Evolutionary conservation across 2,113 vertebrate genomes (phyloP), one percentile per base, ranked within the genome.

Genomic region (Argyrosomus japonicus): DNA sequence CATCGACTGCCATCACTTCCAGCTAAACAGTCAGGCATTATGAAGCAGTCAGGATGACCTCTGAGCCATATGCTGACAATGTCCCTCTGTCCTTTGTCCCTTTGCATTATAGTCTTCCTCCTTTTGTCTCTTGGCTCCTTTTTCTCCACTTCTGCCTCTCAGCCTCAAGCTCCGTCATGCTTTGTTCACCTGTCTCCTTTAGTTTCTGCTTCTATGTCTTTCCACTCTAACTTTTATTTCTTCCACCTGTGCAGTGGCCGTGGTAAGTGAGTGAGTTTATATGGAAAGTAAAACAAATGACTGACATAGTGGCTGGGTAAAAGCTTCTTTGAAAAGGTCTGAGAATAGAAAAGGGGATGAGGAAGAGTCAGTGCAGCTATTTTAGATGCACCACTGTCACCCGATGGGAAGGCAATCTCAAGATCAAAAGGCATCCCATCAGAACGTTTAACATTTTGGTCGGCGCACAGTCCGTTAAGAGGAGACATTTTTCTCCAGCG

Each of bases 11-110:
- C 72, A 84, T 88, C 64, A 81, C 90, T 90, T 88, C 83, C 25
- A 84, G 90, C 87, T 84, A 82, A 89, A 87, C 80, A 85, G 89
- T 90, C 89, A 87, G 85, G 80, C 89, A 74, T 89, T 79, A 89
- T 75, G 50, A 81, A 84, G 86, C 84, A 89, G 84, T 80, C 75
- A 62, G 50, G 72, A 75, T 23, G 56, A 88, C 88, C 89, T 91
- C 88, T 48, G 58, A 89, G 86, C 85, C 81, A 90, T 67, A 63
- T 21, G 23, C 89, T 90, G 91, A 90, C 89, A 84, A 68, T 73
- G 84, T 88, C 83, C 91, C 84, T 92, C 93, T 92, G 92, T 92
- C 84, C 85, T 91, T 80, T 92, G 91, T 94, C 92, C 76, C 75
- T 88, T 92, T 91, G 83, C 77, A 83, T 92, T 79, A 92, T 70